These are phyloP conservation scores for Acanthurus lineatus DNA, from an alignment of 2,797 vertebrate genomes.

Conservation along the genomic window DNA sequence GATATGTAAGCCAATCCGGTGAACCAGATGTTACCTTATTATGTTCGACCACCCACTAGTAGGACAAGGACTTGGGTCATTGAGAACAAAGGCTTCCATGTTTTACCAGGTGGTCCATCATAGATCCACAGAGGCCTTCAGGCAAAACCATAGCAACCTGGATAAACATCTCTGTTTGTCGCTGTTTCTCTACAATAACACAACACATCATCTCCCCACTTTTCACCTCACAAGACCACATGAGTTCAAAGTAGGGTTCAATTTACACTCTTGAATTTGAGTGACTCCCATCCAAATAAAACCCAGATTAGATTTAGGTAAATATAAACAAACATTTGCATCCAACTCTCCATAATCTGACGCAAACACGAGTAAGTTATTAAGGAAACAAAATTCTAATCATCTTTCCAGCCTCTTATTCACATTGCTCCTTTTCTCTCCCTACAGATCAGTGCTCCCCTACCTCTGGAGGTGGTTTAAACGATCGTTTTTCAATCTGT, in stretches of 20 bases:
- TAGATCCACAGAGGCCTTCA: slow-evolving; percentile 25
- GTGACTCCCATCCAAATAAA: background rate
- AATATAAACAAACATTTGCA: background rate
- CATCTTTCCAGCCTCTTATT: background rate
- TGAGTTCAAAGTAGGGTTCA: background rate
- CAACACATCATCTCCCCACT: background rate
- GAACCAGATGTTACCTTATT: slow-evolving; percentile 64
- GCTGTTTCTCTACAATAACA: background rate
- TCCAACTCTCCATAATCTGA: background rate
- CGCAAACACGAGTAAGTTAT: background rate
- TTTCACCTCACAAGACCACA: background rate
- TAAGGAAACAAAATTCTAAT: background rate
- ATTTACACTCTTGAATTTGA: background rate
- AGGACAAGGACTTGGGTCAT: slow-evolving; percentile 2
- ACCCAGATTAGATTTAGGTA: background rate
- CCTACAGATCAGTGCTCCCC: background rate
- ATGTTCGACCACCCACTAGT: slow-evolving; percentile 49
- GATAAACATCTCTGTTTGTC: slow-evolving; percentile 3
- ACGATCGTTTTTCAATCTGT: background rate
- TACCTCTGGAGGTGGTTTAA: background rate
- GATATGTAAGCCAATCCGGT: slow-evolving; percentile 50
- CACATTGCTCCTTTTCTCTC: background rate
- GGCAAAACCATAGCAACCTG: slow-evolving; percentile 14
- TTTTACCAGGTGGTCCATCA: slow-evolving; percentile 10
- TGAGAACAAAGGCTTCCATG: slow-evolving; percentile 28